These are phyloP conservation scores for Drosophila pruinosa DNA, from an alignment of 1,140 invertebrate genomes.

Conservation along the genomic window DNA sequence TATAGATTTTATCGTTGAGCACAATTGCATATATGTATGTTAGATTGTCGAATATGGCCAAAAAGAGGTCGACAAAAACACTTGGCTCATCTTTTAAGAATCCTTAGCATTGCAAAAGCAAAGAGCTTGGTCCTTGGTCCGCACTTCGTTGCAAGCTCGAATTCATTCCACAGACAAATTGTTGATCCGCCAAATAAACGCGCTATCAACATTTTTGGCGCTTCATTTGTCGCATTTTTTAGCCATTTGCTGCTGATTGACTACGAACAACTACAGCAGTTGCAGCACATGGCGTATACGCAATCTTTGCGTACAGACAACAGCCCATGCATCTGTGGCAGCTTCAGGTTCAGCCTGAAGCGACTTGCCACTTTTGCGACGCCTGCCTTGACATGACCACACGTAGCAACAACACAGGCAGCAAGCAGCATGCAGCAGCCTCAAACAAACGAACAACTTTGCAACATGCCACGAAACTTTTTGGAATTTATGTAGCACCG, in stretches of 20 bases:
- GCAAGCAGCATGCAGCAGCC: slow-evolving; percentile 26
- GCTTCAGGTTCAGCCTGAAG: slow-evolving; percentile 2
- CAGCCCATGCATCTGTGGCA: slow-evolving; percentile 18
- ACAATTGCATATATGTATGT: slow-evolving; percentile 9
- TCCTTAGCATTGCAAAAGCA: background rate
- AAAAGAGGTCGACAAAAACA: background rate
- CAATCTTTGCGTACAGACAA: slow-evolving; percentile 61
- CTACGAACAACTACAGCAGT: slow-evolving; percentile 27
- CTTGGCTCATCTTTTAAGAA: background rate
- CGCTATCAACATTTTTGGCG: slow-evolving; percentile 40
- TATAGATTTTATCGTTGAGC: slow-evolving; percentile 18
- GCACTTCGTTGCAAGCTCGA: background rate
- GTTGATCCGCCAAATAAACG: slow-evolving; percentile 6
- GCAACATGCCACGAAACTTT: slow-evolving; percentile 76
- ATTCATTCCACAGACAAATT: background rate
- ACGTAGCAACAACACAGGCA: slow-evolving; percentile 47
- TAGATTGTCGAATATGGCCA: background rate
- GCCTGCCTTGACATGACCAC: slow-evolving; percentile 79
- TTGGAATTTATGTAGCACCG: slow-evolving; percentile 67
- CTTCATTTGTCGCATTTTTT: slow-evolving; percentile 51
- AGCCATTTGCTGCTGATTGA: slow-evolving; percentile 19
- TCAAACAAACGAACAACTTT: slow-evolving; percentile 71
- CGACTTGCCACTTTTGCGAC: slow-evolving; percentile 60
- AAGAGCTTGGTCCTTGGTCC: background rate
- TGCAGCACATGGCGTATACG: slow-evolving; percentile 56